phyloP scores from a whole-genome alignment of 2,797 vertebrate species.

The Oreochromis grahami region DNA sequence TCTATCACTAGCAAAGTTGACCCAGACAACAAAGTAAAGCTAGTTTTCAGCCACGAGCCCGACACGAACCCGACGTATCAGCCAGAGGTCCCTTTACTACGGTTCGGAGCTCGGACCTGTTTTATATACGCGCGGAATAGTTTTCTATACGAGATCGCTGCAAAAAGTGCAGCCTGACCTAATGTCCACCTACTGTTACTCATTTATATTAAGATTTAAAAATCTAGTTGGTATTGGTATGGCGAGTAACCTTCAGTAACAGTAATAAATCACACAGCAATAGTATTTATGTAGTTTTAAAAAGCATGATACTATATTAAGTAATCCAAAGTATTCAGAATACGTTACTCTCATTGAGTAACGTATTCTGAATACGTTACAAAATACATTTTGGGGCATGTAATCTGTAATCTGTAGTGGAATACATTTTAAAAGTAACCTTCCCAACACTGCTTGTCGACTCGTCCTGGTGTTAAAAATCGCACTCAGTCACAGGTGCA shows the following conservation, averaged over 20 bases:
- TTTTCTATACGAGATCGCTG: no score
- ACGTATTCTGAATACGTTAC: background rate
- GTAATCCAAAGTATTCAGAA: background rate
- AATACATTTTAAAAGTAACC: background rate
- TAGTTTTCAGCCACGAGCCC: accelerated
- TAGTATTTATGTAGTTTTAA: no score
- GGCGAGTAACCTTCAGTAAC: accelerated
- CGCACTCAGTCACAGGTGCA: slow-evolving; percentile 26
- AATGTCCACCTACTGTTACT: no score
- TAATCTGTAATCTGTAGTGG: background rate
- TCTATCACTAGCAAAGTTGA: accelerated
- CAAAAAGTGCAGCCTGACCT: no score
- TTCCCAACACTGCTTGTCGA: background rate
- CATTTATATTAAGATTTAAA: no score
- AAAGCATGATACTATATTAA: no score
- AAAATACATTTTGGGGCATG: background rate
- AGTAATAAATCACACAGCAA: no score
- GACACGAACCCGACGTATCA: accelerated
- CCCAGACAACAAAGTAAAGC: no score
- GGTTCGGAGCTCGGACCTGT: accelerated
- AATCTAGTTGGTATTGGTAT: accelerated
- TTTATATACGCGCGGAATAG: no score
- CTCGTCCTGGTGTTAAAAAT: slow-evolving; percentile 19
- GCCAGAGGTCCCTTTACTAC: background rate
- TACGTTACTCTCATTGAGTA: background rate